Conservation (phyloP, 2,113 vertebrate species). For the Carettochelys insculpta region DNA sequence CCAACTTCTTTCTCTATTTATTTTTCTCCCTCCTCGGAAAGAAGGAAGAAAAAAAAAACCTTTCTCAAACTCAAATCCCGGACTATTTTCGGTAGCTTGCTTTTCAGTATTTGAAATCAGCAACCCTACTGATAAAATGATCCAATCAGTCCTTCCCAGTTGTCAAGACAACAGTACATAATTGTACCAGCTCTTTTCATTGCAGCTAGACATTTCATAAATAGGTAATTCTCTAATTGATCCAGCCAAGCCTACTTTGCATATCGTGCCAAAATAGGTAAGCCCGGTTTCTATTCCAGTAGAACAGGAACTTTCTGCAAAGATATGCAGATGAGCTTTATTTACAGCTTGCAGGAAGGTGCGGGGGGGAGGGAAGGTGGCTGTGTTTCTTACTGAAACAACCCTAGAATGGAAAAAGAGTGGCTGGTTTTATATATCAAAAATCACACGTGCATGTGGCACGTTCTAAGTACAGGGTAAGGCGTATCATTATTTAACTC, state of each 20-base stretch:
- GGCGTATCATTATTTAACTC: slow-evolving; percentile 37
- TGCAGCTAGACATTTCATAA: slow-evolving; percentile 83
- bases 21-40: slow-evolving; percentile 33
- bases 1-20: slow-evolving; percentile 39
- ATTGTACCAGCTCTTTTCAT: slow-evolving; percentile 81
- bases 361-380: not conserved
- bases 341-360: slow-evolving; percentile 46
- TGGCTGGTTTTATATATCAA: slow-evolving; percentile 18
- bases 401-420: slow-evolving; percentile 32
- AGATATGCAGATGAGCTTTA: slow-evolving; percentile 66
- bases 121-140: slow-evolving; percentile 80
- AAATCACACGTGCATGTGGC: slow-evolving; percentile 34
- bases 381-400: slow-evolving; percentile 61
- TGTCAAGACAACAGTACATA: slow-evolving; percentile 86
- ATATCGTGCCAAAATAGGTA: slow-evolving; percentile 77
- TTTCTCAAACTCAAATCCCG: slow-evolving; percentile 63
- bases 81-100: slow-evolving; percentile 73
- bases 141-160: slow-evolving; percentile 81
- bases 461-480: not conserved
- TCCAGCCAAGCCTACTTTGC: slow-evolving; percentile 77
- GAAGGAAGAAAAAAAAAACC: not conserved
- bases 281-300: slow-evolving; percentile 53
- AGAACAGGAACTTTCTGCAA: slow-evolving; percentile 70
- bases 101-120: slow-evolving; percentile 77
- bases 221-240: slow-evolving; percentile 86